These are phyloP conservation scores for Poeciliopsis retropinna DNA, from an alignment of 2,113 vertebrate species.

Conservation along the genomic window DNA sequence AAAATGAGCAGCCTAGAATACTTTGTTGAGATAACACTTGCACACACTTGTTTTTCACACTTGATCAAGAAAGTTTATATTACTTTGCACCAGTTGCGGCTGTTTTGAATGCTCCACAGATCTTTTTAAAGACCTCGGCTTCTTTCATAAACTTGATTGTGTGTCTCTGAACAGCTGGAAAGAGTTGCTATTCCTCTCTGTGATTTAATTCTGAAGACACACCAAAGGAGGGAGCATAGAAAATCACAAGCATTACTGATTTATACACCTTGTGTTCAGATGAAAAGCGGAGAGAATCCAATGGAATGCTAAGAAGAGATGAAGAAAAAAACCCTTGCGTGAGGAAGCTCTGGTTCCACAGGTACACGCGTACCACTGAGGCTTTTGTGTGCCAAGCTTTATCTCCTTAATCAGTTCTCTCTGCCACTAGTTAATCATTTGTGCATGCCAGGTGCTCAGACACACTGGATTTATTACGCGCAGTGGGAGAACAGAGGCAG, in stretches of 20 bases:
- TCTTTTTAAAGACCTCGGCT: not conserved
- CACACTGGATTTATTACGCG: conserved; percentile 64
- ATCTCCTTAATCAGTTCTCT: conserved; percentile 75
- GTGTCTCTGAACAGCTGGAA: not conserved
- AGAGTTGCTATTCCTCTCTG: not conserved
- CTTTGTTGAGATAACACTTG: not conserved
- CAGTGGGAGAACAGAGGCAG: conserved; percentile 59
- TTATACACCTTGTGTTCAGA: not conserved
- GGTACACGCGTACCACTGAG: conserved; percentile 54
- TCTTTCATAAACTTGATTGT: not conserved
- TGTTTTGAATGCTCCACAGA: not conserved
- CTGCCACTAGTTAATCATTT: conserved; percentile 74
- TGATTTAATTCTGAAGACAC: not conserved
- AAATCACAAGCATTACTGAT: not conserved
- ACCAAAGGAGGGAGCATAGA: not conserved
- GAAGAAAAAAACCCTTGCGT: conserved; percentile 53
- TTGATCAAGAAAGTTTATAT: not conserved
- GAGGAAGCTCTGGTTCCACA: conserved; percentile 64
- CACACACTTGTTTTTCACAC: not conserved
- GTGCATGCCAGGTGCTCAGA: conserved; percentile 68
- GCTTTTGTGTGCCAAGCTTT: conserved; percentile 70
- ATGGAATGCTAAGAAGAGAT: conserved; percentile 19
- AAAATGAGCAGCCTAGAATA: not conserved
- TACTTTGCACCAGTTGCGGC: not conserved
- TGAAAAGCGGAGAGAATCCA: not conserved